Evolutionary conservation across 2,113 vertebrate genomes (phyloP).

Genomic region (Forbesichthys papilliferus): DNA sequence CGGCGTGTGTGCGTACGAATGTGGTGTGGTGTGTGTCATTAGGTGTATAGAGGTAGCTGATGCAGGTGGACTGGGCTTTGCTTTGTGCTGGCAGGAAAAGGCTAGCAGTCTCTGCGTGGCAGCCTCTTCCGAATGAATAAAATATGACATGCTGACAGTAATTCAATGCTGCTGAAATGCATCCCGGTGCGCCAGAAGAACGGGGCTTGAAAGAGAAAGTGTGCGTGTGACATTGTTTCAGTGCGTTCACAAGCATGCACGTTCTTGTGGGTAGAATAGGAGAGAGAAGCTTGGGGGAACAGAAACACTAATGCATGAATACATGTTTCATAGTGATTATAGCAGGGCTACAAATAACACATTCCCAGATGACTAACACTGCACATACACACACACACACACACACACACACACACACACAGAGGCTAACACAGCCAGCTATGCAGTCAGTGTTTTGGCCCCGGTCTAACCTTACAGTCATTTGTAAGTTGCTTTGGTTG

Average conservation of each 20-base stretch:
- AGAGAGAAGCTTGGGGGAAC: neutral
- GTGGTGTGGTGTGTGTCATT: constrained; percentile 24
- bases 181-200: constrained; percentile 49
- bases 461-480: constrained; percentile 10
- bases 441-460: constrained; percentile 13
- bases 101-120: constrained; percentile 34
- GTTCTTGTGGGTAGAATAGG: neutral
- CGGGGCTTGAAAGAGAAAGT: neutral
- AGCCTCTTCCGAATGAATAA: constrained; percentile 68
- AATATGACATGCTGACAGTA: constrained; percentile 64
- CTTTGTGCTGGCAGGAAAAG: constrained; percentile 49
- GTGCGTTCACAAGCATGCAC: constrained; percentile 4
- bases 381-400: neutral
- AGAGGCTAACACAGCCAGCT: constrained; percentile 14
- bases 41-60: constrained; percentile 50
- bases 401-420: neutral
- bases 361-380: constrained; percentile 1
- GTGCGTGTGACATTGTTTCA: neutral
- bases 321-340: neutral
- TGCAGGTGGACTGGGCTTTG: constrained; percentile 52
- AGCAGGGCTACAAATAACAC: neutral
- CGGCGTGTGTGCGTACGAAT: constrained; percentile 8
- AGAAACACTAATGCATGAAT: no score
- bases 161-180: constrained; percentile 58
- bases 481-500: constrained; percentile 33